A percentile compares a stretch with the other conserved stretches of the same genome.
Conservation (phyloP, 2,797 vertebrate species). For the Xenentodon cancila region DNA sequence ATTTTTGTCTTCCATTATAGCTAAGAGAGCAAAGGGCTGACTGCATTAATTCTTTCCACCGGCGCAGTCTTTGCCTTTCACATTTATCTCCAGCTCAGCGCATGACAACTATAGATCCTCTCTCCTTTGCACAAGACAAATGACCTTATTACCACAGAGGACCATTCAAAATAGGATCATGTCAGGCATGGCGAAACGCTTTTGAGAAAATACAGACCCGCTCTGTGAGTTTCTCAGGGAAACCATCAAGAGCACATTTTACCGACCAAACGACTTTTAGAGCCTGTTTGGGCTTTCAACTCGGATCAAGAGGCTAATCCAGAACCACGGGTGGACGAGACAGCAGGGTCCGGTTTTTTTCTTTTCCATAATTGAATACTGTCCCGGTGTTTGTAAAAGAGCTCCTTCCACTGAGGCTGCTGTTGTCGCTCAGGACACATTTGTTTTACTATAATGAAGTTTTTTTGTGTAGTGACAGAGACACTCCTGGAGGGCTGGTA, state of each 20-base stretch:
- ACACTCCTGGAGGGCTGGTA: slow-evolving; percentile 35
- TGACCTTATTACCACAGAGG: slow-evolving; percentile 75
- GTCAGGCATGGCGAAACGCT: slow-evolving; percentile 59
- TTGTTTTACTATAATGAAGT: slow-evolving; percentile 60
- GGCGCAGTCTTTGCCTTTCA: slow-evolving; percentile 53
- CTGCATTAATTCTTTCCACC: slow-evolving; percentile 45
- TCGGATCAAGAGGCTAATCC: slow-evolving; percentile 44
- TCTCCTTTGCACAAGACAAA: slow-evolving; percentile 78
- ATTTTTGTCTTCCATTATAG: not conserved
- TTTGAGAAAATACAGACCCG: slow-evolving; percentile 54
- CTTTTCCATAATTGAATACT: slow-evolving; percentile 32
- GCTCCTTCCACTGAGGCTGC: slow-evolving; percentile 8
- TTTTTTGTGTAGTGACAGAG: slow-evolving; percentile 43
- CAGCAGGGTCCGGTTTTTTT: slow-evolving; percentile 21
- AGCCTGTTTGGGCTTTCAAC: slow-evolving; percentile 53
- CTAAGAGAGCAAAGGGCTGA: slow-evolving; percentile 31
- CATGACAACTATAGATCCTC: slow-evolving; percentile 75
- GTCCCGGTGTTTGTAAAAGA: slow-evolving; percentile 25
- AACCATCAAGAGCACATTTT: slow-evolving; percentile 58
- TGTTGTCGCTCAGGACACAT: slow-evolving; percentile 43
- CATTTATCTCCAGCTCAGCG: slow-evolving; percentile 69
- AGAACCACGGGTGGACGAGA: slow-evolving; percentile 23
- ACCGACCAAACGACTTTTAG: slow-evolving; percentile 32
- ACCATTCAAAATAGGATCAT: slow-evolving; percentile 77
- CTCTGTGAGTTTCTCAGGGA: slow-evolving; percentile 29